A percentile compares a stretch with the other conserved stretches of the same genome.
Conservation (phyloP, 2,888 invertebrate genomes). For the Seira sanloemensis region DNA sequence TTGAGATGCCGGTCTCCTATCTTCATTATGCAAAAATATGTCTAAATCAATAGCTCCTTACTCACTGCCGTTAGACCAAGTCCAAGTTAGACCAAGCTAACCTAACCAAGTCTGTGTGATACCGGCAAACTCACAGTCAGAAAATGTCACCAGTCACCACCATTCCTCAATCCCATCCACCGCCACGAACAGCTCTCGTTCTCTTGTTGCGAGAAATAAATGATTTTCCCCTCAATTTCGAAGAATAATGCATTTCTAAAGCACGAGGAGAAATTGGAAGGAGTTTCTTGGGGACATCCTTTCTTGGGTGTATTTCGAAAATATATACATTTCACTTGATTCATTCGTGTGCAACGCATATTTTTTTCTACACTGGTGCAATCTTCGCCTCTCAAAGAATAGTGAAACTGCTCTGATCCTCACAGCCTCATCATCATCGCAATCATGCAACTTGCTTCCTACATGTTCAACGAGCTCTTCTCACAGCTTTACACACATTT, state of each 20-base stretch:
- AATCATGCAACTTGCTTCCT: not conserved
- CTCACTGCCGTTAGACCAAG: no score
- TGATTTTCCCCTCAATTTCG: not conserved
- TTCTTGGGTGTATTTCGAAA: not conserved
- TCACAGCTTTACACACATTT: not conserved
- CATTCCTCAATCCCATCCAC: not conserved
- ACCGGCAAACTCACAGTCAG: not conserved
- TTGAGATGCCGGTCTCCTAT: not conserved
- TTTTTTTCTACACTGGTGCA: no score
- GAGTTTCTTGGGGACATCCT: not conserved
- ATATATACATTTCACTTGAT: no score
- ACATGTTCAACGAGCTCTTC: not conserved
- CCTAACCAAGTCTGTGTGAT: no score
- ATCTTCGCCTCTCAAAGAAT: no score
- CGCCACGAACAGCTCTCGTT: not conserved
- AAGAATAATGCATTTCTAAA: slow-evolving; percentile 4
- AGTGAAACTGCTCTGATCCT: no score
- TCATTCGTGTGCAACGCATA: no score
- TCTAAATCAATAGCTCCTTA: not conserved
- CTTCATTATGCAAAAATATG: not conserved
- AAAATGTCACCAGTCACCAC: not conserved
- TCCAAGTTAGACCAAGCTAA: no score
- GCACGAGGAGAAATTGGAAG: not conserved
- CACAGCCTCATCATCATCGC: no score
- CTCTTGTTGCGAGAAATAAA: not conserved